Evolutionary conservation across 2,888 invertebrate genomes (phyloP).

Genomic region (Brachyopa scutellaris): DNA sequence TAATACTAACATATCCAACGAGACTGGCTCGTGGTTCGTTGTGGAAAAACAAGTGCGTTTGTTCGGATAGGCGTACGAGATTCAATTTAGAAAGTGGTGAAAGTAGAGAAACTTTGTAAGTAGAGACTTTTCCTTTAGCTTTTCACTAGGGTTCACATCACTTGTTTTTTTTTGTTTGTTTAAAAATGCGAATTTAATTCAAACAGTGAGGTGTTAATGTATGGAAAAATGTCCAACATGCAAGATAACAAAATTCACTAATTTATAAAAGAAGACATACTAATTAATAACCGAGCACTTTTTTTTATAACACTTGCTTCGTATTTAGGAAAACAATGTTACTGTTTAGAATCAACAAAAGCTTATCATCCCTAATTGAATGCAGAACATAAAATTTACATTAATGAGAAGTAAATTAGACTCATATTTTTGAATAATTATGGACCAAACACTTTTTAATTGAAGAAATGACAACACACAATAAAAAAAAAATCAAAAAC

Average conservation of each 20-base stretch:
- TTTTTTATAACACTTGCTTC: constrained; percentile 37
- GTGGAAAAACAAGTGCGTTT: constrained; percentile 71
- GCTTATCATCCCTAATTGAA: not conserved
- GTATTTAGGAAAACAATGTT: constrained; percentile 8
- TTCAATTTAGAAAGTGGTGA: constrained; percentile 73
- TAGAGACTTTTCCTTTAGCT: constrained; percentile 67
- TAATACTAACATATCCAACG: constrained; percentile 70
- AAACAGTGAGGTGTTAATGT: too few relatives aligned
- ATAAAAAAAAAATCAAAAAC: constrained; percentile 64
- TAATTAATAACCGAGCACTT: constrained; percentile 41
- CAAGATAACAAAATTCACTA: constrained; percentile 20
- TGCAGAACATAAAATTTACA: constrained; percentile 28
- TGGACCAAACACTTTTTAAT: constrained; percentile 66
- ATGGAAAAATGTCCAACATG: constrained; percentile 5
- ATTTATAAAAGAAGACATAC: constrained; percentile 11
- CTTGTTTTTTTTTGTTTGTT: constrained; percentile 31
- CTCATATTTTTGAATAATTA: constrained; percentile 46
- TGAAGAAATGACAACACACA: constrained; percentile 72
- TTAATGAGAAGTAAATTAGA: constrained; percentile 26
- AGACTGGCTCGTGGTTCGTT: constrained; percentile 59
- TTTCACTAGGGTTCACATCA: constrained; percentile 65
- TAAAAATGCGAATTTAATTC: not conserved
- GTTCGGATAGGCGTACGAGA: constrained; percentile 60
- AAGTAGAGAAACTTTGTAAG: constrained; percentile 69
- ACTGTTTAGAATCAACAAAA: not conserved